Evolutionary conservation across 2,113 vertebrate genomes (phyloP).

Genomic region (Epinephelus fuscoguttatus): DNA sequence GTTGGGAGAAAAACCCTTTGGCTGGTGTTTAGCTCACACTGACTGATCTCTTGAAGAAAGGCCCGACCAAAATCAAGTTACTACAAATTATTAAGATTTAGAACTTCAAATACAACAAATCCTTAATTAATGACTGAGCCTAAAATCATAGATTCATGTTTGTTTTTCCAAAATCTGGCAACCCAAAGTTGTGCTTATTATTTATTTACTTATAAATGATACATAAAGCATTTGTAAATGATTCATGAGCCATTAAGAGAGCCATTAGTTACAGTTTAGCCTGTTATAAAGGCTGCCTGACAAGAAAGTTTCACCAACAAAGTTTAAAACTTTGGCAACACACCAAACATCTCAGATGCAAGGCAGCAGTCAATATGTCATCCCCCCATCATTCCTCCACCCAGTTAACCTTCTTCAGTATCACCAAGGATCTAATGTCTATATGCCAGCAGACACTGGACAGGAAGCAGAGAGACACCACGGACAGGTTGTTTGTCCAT

Average conservation of each 20-base stretch:
- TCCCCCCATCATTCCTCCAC: not conserved
- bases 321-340: constrained; percentile 3
- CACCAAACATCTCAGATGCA: not conserved
- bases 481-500: constrained; percentile 1
- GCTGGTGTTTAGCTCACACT: not conserved
- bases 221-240: no score
- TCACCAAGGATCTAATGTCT: not conserved
- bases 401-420: not conserved
- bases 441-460: not conserved
- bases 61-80: not conserved
- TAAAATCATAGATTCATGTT: no score
- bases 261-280: not conserved
- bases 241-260: not conserved
- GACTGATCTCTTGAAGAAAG: no score
- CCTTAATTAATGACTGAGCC: no score
- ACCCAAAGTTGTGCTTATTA: not conserved
- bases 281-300: not conserved
- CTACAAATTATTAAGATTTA: not conserved
- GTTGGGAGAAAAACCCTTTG: not conserved
- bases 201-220: not conserved
- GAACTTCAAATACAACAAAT: not conserved
- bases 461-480: not conserved
- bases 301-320: constrained; percentile 1
- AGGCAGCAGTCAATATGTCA: not conserved
- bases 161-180: no score